Evolutionary conservation across 1,140 invertebrate genomes (phyloP), one percentile per base, ranked within the genome.

Genomic region (Diuraphis noxia): DNA sequence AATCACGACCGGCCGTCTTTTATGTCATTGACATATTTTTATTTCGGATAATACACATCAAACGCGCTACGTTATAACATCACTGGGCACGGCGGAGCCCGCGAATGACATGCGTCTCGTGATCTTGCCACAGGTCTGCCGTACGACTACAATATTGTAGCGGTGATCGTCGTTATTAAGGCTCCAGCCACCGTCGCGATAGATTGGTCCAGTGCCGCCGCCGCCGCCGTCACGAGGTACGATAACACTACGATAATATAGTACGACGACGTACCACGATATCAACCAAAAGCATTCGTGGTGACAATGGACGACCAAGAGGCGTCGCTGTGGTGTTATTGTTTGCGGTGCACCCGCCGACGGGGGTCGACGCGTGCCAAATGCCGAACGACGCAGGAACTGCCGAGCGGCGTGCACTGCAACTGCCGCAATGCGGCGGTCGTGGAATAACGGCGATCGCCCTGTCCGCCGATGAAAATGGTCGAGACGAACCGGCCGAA

Each of bases 201-300:
- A 43, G n/a, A 81, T 40, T 63, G 43, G 92, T 92, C 92, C 82
- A 91, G 82, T 92, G 92, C 85, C 77, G 91, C 56, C 91, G 52
- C 88, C 88, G 90, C 40, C 46, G 92, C 86, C 86, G 82, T 91
- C 93, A 92, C 93, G n/a, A 82, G 40, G 25, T 77, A 56, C 88
- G 86, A 8, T n/a, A 9, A 23, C 13, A 36, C 34, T 25, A 13
- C 38, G 40, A 36, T 6, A 7, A 13, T 56, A 46, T 43, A 89
- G 77, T 56, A 40, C 49, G 79, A 63, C 92, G 19, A 10, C 34
- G 8, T 30, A 56, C n/a, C 36, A 36, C 30, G 36, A 25, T 25
- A 25, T 23, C 34, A 9, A 81, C 36, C 36, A 8, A n/a, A 25
- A 13, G 19, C 52, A 25, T 82, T 46, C 38, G 56, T 30, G 36